Evolutionary conservation across 2,888 invertebrate genomes (phyloP).

Genomic region (Drosophila nr. medialis): DNA sequence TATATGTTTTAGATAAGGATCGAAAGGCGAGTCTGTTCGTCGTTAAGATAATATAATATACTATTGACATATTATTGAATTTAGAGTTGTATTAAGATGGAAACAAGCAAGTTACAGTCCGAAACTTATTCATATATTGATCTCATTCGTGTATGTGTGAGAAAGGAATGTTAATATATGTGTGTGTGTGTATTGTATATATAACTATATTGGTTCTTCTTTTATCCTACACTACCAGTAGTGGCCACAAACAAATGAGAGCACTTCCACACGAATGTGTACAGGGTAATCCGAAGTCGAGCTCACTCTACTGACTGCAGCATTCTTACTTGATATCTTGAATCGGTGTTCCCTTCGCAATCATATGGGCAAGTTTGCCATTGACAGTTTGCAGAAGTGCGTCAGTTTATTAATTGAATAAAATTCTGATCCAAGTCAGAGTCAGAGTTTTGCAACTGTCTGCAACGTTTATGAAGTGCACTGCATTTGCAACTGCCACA

Average conservation of each 20-base stretch:
- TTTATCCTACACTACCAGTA: neutral
- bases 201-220: neutral
- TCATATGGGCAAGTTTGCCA: neutral
- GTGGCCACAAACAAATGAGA: neutral
- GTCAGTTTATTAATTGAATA: slow-evolving; percentile 31
- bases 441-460: slow-evolving; percentile 14
- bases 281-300: neutral
- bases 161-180: neutral
- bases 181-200: neutral
- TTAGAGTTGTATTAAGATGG: neutral
- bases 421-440: slow-evolving; percentile 16
- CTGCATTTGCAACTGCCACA: neutral
- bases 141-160: neutral
- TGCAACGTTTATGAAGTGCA: slow-evolving; percentile 16
- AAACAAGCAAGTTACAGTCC: accelerated
- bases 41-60: neutral
- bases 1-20: neutral
- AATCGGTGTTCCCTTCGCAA: neutral
- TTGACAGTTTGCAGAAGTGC: slow-evolving; percentile 6
- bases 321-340: neutral
- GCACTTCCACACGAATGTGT: neutral
- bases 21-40: neutral
- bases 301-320: neutral
- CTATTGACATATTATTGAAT: neutral
- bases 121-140: neutral